A percentile compares a stretch with the other conserved stretches of the same genome.
These are phyloP conservation scores for Apogon talboti DNA, from an alignment of 2,797 vertebrate species.

Conservation along the genomic window DNA sequence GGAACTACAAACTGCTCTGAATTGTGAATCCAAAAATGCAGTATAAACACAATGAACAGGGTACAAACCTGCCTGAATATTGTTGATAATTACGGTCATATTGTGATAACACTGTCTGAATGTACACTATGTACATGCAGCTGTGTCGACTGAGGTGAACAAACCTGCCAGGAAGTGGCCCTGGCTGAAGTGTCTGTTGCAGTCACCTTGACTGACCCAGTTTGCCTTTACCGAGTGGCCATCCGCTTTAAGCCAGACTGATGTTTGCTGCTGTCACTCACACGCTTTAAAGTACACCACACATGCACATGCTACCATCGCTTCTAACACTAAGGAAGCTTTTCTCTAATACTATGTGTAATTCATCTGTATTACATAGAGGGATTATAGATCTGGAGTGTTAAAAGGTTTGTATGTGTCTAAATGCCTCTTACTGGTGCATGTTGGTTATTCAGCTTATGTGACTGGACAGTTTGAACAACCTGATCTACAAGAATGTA, in stretches of 20 bases:
- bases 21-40: slow-evolving; percentile 11
- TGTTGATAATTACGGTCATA: slow-evolving; percentile 25
- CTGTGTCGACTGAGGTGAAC: slow-evolving; percentile 35
- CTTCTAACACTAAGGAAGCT: not conserved
- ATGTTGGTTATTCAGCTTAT: too few relatives aligned
- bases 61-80: slow-evolving; percentile 22
- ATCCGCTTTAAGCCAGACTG: slow-evolving; percentile 32
- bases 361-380: not conserved
- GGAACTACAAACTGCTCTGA: not conserved
- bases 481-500: too few relatives aligned
- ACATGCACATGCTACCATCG: not conserved
- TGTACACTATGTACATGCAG: slow-evolving; percentile 15
- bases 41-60: slow-evolving; percentile 1
- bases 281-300: slow-evolving; percentile 20
- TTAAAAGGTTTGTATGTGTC: not conserved
- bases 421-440: too few relatives aligned
- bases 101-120: slow-evolving; percentile 13
- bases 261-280: slow-evolving; percentile 66
- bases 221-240: slow-evolving; percentile 40
- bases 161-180: slow-evolving; percentile 5
- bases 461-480: too few relatives aligned
- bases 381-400: not conserved
- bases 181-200: slow-evolving; percentile 48
- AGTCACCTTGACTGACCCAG: slow-evolving; percentile 71
- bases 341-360: not conserved